Evolutionary conservation across 2,797 vertebrate genomes (phyloP).

Genomic region (Scarus forsteni): DNA sequence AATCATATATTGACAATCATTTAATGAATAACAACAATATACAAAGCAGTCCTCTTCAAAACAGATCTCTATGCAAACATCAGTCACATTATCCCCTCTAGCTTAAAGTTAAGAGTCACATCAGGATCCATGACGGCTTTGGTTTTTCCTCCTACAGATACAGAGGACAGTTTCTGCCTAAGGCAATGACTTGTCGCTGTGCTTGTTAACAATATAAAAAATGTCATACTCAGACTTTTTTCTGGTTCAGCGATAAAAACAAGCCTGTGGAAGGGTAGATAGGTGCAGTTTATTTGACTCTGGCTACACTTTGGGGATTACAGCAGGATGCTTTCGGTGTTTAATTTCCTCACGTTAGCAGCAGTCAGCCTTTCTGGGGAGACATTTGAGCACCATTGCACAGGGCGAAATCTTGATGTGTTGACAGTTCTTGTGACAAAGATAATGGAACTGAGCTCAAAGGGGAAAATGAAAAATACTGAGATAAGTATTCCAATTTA

Average conservation of each 20-base stretch:
- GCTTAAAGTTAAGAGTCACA: constrained; percentile 42
- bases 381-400: constrained; percentile 56
- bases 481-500: constrained; percentile 80
- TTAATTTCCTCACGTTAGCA: constrained; percentile 65
- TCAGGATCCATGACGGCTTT: constrained; percentile 27
- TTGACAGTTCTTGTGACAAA: constrained; percentile 74
- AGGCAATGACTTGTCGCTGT: constrained; percentile 54
- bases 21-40: background rate
- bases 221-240: constrained; percentile 57
- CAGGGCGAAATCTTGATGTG: constrained; percentile 69
- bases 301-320: constrained; percentile 31
- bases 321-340: constrained; percentile 42
- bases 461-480: constrained; percentile 70
- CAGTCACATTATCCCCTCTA: constrained; percentile 23
- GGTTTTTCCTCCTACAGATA: constrained; percentile 34
- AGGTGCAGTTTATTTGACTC: constrained; percentile 58
- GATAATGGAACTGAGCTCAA: constrained; percentile 78
- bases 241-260: constrained; percentile 53
- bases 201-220: constrained; percentile 71
- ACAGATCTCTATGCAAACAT: constrained; percentile 31
- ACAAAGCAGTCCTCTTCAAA: background rate
- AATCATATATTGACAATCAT: background rate
- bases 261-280: constrained; percentile 28
- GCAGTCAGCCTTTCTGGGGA: constrained; percentile 52
- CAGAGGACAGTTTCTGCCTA: constrained; percentile 69